Base-by-base conservation (phyloP, 2,888 invertebrate species). In the Chironomus riparius region DNA sequence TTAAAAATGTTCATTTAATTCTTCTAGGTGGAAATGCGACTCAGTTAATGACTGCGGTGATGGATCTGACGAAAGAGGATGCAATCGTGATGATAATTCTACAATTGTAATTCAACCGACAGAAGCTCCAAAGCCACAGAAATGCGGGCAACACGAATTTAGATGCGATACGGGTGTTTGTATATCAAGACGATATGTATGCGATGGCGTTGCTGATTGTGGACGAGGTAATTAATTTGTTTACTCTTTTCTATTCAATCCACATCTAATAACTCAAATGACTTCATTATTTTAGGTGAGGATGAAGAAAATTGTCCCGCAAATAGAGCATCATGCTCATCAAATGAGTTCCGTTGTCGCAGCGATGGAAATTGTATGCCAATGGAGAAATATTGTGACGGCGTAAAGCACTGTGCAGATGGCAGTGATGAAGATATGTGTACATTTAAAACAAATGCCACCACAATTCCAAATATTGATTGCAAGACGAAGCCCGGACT, bases 21-120 rank as follows among this genome's bases (percentile, higher is more conserved):
- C 24, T 4, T 50, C 5, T 50, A 50, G 50, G 50, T 65, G 65
- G 65, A 24, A 24, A 3, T 50, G 22, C 22, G 68, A 74, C 21
- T 74, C 68, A 15, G 89, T 91, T 1, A 87, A 90, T 79, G 93
- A 93, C 79, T 93, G 93, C 24, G 90, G 88, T 0, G 92, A 93
- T 78, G 86, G 86, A 61, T 90, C 90, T 0, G 93, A 94, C 80
- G 94, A 94, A 81, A 78, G 87, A 0, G 91, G 90, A 0, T 91
- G 89, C 77, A 85, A 80, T 18, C 47, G 79, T 5, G 76, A 76
- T 22, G 50, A 76, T 13, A 78, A 78, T 12, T 83, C 12, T 77
- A 80, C 73, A 74, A 80, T 78, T 80, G 82, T 4, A 81, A 82
- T 72, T 77, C 80, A 21, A 81, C 81, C n/a, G 79, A 82, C 1